phyloP scores from a whole-genome alignment of 1,140 invertebrate genomes.

The Rhysida immarginata region DNA sequence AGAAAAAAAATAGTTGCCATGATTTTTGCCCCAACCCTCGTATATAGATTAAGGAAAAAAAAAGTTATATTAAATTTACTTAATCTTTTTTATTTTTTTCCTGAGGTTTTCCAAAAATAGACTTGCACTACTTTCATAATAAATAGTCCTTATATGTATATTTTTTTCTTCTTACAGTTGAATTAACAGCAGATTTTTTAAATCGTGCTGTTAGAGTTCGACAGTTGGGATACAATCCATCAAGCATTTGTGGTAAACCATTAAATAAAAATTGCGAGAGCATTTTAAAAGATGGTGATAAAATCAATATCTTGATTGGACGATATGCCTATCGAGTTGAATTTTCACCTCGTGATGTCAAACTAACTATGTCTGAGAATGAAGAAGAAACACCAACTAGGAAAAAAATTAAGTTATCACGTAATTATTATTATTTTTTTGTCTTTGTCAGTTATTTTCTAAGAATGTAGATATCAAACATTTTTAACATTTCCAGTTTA shows the following conservation, averaged over 20 bases:
- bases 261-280: not conserved
- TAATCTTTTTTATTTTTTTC: too few relatives aligned
- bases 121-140: too few relatives aligned
- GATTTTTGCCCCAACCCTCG: too few relatives aligned
- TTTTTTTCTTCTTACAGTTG: too few relatives aligned
- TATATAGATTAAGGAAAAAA: too few relatives aligned
- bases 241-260: not conserved
- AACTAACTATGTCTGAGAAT: not conserved
- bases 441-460: not conserved
- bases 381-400: not conserved
- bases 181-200: too few relatives aligned
- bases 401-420: not conserved
- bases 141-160: too few relatives aligned
- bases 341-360: not conserved
- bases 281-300: not conserved
- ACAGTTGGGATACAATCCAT: not conserved
- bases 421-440: not conserved
- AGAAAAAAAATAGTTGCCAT: too few relatives aligned
- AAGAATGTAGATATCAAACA: too few relatives aligned
- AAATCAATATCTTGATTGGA: not conserved
- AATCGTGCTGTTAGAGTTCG: not conserved
- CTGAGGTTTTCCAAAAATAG: too few relatives aligned
- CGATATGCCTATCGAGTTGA: not conserved
- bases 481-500: too few relatives aligned
- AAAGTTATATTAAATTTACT: too few relatives aligned